These are phyloP conservation scores for Lasaia peninsularis DNA, from an alignment of 1,140 invertebrate species.

Conservation along the genomic window DNA sequence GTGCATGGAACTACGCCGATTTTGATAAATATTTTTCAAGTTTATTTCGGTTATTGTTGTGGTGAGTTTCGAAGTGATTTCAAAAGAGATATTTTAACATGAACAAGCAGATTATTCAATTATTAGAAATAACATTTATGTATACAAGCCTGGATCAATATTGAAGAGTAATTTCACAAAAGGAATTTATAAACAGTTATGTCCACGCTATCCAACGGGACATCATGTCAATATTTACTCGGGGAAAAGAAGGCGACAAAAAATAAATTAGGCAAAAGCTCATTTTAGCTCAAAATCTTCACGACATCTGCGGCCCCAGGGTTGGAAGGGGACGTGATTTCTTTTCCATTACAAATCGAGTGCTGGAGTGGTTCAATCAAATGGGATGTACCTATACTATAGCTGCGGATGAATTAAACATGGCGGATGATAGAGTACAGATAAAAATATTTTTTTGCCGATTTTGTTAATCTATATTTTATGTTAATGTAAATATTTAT, in stretches of 20 bases:
- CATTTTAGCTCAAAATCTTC: constrained; percentile 66
- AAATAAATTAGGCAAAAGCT: constrained; percentile 76
- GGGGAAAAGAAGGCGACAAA: constrained; percentile 71
- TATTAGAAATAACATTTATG: too few species aligned
- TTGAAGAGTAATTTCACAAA: background rate
- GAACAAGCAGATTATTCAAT: too few species aligned
- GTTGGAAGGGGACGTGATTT: constrained; percentile 40
- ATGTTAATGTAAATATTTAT: too few species aligned
- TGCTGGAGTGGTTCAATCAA: constrained; percentile 24
- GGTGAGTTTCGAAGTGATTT: too few species aligned
- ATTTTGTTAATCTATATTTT: too few species aligned
- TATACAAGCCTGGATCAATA: background rate
- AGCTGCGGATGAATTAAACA: constrained; percentile 5
- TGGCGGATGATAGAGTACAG: background rate
- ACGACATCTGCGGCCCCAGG: constrained; percentile 65
- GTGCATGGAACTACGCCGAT: too few species aligned
- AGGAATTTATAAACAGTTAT: constrained; percentile 21
- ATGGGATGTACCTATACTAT: constrained; percentile 7
- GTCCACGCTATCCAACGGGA: constrained; percentile 36
- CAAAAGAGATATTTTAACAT: too few species aligned
- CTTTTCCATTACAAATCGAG: constrained; percentile 51
- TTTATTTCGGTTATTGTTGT: too few species aligned
- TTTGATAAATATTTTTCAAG: too few species aligned
- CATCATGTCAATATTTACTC: constrained; percentile 69
- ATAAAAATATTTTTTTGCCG: background rate